A percentile compares a stretch with the other conserved stretches of the same genome.
Evolutionary conservation across 2,888 invertebrate species (phyloP).

Genomic region (Cylindroiulus punctatus): DNA sequence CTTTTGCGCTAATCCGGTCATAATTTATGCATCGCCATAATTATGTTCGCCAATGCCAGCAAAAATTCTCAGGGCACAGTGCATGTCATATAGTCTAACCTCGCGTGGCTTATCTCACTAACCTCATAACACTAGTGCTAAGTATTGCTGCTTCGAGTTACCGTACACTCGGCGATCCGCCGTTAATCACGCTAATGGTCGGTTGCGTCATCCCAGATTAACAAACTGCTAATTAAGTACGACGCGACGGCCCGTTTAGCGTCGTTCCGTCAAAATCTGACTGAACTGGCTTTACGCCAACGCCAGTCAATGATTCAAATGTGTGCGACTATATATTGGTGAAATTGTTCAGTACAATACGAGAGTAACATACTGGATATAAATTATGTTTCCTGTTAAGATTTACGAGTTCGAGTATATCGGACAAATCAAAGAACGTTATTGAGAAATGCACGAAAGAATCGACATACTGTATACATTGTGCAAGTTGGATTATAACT

Average conservation of each 20-base stretch:
- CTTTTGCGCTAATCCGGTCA: neutral
- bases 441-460: too few relatives aligned
- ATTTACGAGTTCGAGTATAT: too few relatives aligned
- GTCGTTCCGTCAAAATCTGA: neutral
- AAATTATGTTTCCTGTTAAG: too few relatives aligned
- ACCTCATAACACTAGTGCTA: neutral
- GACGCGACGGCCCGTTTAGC: neutral
- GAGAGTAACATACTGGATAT: neutral
- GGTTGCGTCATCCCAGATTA: neutral
- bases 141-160: neutral
- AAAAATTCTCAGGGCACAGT: neutral
- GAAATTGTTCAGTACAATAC: too few relatives aligned
- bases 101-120: conserved; percentile 6
- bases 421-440: too few relatives aligned
- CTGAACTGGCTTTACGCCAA: neutral
- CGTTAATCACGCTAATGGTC: neutral
- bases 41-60: neutral
- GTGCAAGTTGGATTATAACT: too few relatives aligned
- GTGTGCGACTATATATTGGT: too few relatives aligned
- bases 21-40: neutral
- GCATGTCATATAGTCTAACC: conserved; percentile 3
- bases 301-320: neutral
- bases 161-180: neutral
- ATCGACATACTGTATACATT: too few relatives aligned
- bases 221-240: neutral